Evolutionary conservation across 1,140 invertebrate genomes (phyloP), one percentile per base, ranked within the genome.

Genomic region (Ceratoteleas bidentatus): DNA sequence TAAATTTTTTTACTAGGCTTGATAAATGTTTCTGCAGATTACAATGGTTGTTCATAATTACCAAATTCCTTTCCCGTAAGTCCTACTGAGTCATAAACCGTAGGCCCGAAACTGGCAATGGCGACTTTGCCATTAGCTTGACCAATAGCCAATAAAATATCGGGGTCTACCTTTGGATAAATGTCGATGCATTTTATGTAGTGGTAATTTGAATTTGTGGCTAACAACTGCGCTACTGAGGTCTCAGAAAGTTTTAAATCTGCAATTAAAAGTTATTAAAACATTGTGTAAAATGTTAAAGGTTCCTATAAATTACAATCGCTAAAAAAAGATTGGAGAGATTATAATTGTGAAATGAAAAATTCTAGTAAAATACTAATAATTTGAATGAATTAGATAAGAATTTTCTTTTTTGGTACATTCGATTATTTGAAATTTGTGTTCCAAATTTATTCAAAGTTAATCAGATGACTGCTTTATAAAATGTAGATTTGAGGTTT

Each of bases 41-140:
- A n/a, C n/a, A 24, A 24, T 24, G 24, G 1, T 24, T 24, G 24
- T 24, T 24, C 24, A 24, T 24, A 24, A 13, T 49, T 73, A 80
- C 96, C 93, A 89, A 97, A 93, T 91, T 97, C 96, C 89, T 94
- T 95, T 61, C 95, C 95, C 34, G 94, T 92, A 10, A 96, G 88
- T 56, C 93, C 93, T 24, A 93, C 86, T 3, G 94, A 92, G 86
- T 96, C 95, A 91, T 92, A 93, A 43, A 93, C 92, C 5, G 94
- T 93, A 43, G 95, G 94, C 10, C 95, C 95, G 89, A 98, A 96
- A 34, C 95, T 96, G 24, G 94, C 95, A 1, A 98, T 91, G 6
- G 94, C 92, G 24, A 98, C 94, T 92, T 95, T 95, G n/a, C 97
- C 97, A 92, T 96, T 97, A 0, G 94, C 94, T 85, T 97, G 94